A percentile compares a stretch with the other conserved stretches of the same genome.
phyloP scores from a whole-genome alignment of 2,888 invertebrate species.

The Spisula solida region DNA sequence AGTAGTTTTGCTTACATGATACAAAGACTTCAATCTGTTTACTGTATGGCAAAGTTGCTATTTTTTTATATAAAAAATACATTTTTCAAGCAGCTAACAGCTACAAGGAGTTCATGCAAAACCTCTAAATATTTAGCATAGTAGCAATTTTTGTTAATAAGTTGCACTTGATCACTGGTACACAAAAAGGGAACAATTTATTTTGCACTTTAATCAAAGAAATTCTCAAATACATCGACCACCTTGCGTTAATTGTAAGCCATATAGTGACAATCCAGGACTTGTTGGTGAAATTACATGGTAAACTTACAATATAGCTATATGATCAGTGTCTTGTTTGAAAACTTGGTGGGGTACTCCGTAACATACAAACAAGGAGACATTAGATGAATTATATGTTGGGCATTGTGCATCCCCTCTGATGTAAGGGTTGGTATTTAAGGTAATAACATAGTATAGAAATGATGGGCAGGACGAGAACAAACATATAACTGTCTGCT shows the following conservation, averaged over 20 bases:
- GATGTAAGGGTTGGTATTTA: not conserved
- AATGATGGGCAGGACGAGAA: not conserved
- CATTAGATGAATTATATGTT: not conserved
- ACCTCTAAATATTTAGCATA: not conserved
- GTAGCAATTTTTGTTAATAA: slow-evolving; percentile 24
- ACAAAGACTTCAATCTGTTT: slow-evolving; percentile 15
- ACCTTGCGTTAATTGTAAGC: not conserved
- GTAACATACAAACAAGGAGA: not conserved
- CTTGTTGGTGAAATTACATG: slow-evolving; percentile 29
- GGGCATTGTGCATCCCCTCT: not conserved
- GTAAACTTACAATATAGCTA: not conserved
- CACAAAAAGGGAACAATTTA: slow-evolving; percentile 29
- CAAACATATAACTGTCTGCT: not conserved
- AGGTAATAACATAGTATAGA: not conserved
- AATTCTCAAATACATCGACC: slow-evolving; percentile 21
- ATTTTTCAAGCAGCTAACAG: not conserved
- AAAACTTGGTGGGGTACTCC: not conserved
- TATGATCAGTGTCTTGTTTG: not conserved
- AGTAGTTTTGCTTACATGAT: not conserved
- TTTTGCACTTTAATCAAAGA: slow-evolving; percentile 41
- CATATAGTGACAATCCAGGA: not conserved
- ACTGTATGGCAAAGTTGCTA: not conserved
- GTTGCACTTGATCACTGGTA: slow-evolving; percentile 25
- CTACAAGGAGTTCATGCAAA: not conserved
- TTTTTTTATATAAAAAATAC: not conserved